Base-by-base conservation (phyloP, 1,140 invertebrate species). In the Drosophila sucinea region DNA sequence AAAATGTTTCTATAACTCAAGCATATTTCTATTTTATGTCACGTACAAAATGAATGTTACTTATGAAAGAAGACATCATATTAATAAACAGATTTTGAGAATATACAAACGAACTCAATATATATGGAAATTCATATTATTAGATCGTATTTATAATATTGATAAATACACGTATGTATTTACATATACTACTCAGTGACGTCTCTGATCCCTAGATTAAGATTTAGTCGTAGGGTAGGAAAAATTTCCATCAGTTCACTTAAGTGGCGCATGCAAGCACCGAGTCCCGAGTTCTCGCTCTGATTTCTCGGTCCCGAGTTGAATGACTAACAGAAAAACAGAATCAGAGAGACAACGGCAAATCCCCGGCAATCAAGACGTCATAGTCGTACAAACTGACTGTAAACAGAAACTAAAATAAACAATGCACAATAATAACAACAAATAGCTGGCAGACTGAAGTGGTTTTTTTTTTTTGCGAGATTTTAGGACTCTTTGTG, bases 331-430 rank as follows among this genome's bases (percentile, higher is more conserved):
- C 56, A 47, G 23, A 25, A 23, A 47, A 7, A 40, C 0, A 10
- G 38, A 40, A 8, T n/a, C 11, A 41, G 3, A 51, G 56, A 58
- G 56, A 23, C 32, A 58, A 35, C 32, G 56, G 56, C 56, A 58
- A 58, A 58, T 58, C 33, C 56, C 56, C 56, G 56, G n/a, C 23
- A 23, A 58, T 58, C 56, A 33, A 58, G 56, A 58, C 56, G 56
- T 58, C 56, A 58, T 10, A 7, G 51, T 55, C 51, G 8, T 58
- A 38, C 17, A 38, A 17, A 58, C 32, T 35, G 33, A 58, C 33
- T 58, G 32, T 51, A 32, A 33, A 58, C 56, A 38, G 27, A 58
- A 33, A 25, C 56, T 58, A 25, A 58, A 38, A 58, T 17, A 35
- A 35, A 57, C 11, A 38, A 23, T 32, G 30, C 32, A 57, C 29